Base-by-base conservation (phyloP, 2,797 vertebrate genomes). In the Peromyscus nudipes region DNA sequence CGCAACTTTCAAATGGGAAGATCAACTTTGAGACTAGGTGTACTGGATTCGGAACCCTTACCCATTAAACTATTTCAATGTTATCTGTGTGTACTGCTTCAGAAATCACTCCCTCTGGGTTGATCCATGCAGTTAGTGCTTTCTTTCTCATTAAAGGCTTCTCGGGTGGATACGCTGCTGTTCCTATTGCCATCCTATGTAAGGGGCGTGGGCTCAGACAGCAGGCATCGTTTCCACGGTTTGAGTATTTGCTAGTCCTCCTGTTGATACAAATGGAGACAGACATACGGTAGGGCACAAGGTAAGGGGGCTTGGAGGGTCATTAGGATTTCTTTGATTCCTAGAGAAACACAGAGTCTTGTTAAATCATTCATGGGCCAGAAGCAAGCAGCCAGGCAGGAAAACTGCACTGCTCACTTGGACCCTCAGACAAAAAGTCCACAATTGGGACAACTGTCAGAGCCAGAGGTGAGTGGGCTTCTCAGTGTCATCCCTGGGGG, bases 381-480 rank as follows among this genome's bases (percentile, higher is more conserved):
- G 71, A 40, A 46, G 76, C 34, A 65, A 34, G 76, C 34, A 57
- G 7, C 60, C 82, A 52, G 1, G 52, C 25, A 31, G 76, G 29
- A 21, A 9, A 17, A 5, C 4, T 4, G 3, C 64, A 31, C 34
- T 13, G 29, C 37, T 67, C 37, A 6, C 6, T 17, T 19, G 60
- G 5, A 34, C 62, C 5, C 40, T 34, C 27, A 46, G 71, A 73
- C 27, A 76, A 19, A 37, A 19, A 55, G 57, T 52, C 14, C 0
- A 0, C 5, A 13, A 1, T 34, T 1, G 0, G 5, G 84, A 46
- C 16, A 52, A 10, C 25, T 80, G 11, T 75, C 34, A n/a, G 1
- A 55, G 31, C 31, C 77, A 11, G 21, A 67, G 62, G 27, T 1
- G 6, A 0, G 0, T 52, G 76, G 31, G 52, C 55, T 64, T 77